Percentiles rank a stretch among this genome's conserved stretches.
phyloP scores from a whole-genome alignment of 2,797 vertebrate genomes.

The Microctenopoma stevenorrisi region DNA sequence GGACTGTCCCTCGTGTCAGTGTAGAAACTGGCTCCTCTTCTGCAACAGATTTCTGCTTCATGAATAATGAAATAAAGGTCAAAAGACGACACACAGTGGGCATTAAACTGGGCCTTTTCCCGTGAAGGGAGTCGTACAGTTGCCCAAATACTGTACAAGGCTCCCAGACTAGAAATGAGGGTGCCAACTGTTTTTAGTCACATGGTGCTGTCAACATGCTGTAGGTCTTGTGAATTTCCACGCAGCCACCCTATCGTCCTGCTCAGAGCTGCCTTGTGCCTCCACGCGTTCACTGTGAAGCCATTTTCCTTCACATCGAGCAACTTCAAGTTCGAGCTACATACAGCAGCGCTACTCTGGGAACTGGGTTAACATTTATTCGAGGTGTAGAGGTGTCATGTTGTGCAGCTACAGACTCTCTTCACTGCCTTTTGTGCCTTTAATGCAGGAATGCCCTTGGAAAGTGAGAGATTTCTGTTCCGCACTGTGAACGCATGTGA shows the following conservation, averaged over 20 bases:
- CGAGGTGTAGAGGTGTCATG: not conserved
- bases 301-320: not conserved
- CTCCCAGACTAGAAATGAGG: conserved; percentile 71
- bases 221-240: conserved; percentile 35
- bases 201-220: conserved; percentile 48
- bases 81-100: not conserved
- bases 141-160: conserved; percentile 46
- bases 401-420: not conserved
- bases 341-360: not conserved
- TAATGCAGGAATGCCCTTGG: conserved; percentile 12
- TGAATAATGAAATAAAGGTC: not conserved
- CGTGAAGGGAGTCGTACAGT: conserved; percentile 25
- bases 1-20: no score
- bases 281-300: not conserved
- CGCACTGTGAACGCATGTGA: not conserved
- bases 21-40: no score
- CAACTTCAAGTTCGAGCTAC: not conserved
- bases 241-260: not conserved
- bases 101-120: conserved; percentile 19
- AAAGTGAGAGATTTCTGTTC: no score
- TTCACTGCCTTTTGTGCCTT: conserved; percentile 12
- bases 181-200: conserved; percentile 70
- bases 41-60: not conserved
- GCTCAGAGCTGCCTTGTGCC: not conserved
- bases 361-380: not conserved